phyloP scores from a whole-genome alignment of 1,140 invertebrate species.

The Drosophila aff. region DNA sequence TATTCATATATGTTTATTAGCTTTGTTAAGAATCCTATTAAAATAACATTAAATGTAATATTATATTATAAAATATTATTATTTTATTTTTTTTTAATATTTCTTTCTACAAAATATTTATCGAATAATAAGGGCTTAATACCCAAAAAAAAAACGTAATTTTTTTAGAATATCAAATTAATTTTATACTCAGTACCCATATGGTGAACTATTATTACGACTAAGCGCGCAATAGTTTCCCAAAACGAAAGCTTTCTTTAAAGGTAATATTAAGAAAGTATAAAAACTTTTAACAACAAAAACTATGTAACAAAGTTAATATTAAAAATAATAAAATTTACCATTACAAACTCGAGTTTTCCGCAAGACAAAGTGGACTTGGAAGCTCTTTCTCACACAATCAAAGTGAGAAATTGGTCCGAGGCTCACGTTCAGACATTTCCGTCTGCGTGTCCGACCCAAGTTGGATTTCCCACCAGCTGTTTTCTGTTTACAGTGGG shows the following conservation, averaged over 20 bases:
- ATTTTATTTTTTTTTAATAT: too few species aligned
- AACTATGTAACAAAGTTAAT: not conserved
- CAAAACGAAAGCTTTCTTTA: not conserved
- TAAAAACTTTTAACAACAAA: not conserved
- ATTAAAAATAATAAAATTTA: not conserved
- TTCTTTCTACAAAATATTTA: too few species aligned
- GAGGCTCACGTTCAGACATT: conserved; percentile 7
- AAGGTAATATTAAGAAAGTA: not conserved
- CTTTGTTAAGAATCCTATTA: too few species aligned
- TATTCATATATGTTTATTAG: too few species aligned
- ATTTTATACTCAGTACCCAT: too few species aligned
- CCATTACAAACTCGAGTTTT: not conserved
- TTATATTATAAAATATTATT: too few species aligned
- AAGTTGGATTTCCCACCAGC: conserved; percentile 49
- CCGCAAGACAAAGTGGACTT: conserved; percentile 3
- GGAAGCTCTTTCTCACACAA: not conserved
- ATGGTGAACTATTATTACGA: too few species aligned
- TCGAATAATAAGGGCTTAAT: too few species aligned
- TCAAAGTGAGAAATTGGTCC: conserved; percentile 8
- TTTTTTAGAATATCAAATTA: too few species aligned
- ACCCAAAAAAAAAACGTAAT: too few species aligned
- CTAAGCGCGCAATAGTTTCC: too few species aligned
- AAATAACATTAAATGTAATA: too few species aligned
- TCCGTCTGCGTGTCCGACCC: conserved; percentile 2
- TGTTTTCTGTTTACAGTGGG: conserved; percentile 73